Evolutionary conservation across 2,113 vertebrate species (phyloP).

Genomic region (Lipophrys pholis): DNA sequence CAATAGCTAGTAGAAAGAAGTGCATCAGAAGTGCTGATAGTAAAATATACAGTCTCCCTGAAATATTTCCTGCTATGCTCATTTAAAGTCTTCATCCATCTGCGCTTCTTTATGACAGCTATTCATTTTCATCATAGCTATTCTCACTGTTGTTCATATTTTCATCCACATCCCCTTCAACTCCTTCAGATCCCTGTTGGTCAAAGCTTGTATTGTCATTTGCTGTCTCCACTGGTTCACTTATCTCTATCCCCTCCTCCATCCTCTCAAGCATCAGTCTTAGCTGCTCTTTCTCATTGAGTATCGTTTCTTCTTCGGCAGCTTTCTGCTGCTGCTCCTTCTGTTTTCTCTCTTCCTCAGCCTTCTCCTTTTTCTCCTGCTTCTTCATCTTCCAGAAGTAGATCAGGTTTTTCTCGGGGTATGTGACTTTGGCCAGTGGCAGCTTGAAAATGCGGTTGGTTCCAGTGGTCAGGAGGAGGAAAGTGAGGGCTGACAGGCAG

Average conservation of each 20-base stretch:
- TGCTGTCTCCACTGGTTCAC: neutral
- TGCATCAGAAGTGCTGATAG: neutral
- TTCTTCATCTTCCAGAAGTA: constrained; percentile 85
- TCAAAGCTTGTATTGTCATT: neutral
- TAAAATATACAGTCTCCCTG: neutral
- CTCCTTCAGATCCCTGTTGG: neutral
- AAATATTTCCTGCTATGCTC: constrained; percentile 8
- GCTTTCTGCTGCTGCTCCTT: constrained; percentile 36
- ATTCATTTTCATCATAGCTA: neutral
- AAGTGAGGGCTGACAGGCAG: constrained; percentile 92
- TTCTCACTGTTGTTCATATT: constrained; percentile 1
- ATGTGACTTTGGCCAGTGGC: constrained; percentile 90
- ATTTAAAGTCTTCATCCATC: constrained; percentile 8
- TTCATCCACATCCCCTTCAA: neutral
- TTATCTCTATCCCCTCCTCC: constrained; percentile 28
- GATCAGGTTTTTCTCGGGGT: constrained; percentile 92
- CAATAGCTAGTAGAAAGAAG: neutral
- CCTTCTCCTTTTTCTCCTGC: constrained; percentile 67
- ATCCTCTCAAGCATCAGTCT: constrained; percentile 42
- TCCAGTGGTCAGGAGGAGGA: constrained; percentile 90
- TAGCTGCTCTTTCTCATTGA: constrained; percentile 55
- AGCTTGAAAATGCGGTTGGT: constrained; percentile 87
- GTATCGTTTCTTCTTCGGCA: constrained; percentile 8
- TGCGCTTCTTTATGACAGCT: neutral
- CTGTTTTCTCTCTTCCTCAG: constrained; percentile 44